Evolutionary conservation across 1,140 invertebrate genomes (phyloP).

Genomic region (Stegodyphus dumicola): DNA sequence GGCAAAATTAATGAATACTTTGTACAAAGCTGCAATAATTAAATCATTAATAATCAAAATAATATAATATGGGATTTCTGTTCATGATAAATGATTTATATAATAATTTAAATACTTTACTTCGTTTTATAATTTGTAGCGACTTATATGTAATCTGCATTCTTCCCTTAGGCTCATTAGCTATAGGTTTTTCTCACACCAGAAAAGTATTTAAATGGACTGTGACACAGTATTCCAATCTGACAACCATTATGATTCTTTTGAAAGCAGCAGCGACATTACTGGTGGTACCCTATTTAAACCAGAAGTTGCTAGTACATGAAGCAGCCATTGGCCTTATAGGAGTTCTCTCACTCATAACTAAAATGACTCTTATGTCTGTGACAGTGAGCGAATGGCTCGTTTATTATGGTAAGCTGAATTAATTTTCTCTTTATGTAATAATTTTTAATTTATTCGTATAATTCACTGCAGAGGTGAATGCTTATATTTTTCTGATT

Average conservation of each 20-base stretch:
- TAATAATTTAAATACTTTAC: too few species aligned
- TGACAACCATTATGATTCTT: background rate
- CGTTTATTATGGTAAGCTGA: background rate
- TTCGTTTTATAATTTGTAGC: too few species aligned
- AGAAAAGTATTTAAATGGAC: background rate
- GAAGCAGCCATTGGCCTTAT: conserved; percentile 5
- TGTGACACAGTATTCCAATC: background rate
- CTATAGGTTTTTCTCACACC: background rate
- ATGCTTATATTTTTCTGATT: too few species aligned
- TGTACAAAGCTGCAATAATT: too few species aligned
- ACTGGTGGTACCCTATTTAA: background rate
- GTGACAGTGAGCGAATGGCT: background rate
- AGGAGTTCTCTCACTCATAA: background rate
- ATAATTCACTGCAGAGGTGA: too few species aligned
- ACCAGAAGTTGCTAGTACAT: background rate
- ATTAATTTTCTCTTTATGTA: too few species aligned
- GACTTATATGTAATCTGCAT: background rate
- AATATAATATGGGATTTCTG: too few species aligned
- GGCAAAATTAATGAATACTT: too few species aligned
- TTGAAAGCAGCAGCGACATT: background rate
- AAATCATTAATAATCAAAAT: too few species aligned
- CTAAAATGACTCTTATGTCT: background rate
- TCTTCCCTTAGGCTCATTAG: background rate
- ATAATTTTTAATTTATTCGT: too few species aligned
- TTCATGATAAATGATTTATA: too few species aligned